Evolutionary conservation across 1,140 invertebrate genomes (phyloP).

Genomic region (Scaptomyza hsui): DNA sequence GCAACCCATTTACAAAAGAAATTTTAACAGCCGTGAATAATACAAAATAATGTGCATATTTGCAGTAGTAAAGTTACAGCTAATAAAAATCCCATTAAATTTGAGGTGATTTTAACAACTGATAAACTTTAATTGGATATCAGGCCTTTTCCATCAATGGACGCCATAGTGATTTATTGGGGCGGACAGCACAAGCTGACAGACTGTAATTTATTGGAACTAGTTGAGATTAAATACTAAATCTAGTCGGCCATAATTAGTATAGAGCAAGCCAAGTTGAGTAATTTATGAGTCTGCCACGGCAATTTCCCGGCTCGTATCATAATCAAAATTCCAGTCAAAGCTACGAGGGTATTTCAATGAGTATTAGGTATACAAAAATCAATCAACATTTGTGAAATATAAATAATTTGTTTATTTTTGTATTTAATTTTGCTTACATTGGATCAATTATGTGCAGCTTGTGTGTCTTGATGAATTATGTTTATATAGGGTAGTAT

Average conservation of each 20-base stretch:
- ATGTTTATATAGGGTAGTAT: no score
- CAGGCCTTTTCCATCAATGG: background rate
- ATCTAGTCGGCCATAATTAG: slow-evolving; percentile 24
- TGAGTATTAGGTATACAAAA: background rate
- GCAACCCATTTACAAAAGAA: no score
- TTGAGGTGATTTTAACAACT: background rate
- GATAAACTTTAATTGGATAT: background rate
- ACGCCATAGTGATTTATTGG: background rate
- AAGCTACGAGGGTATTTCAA: slow-evolving; percentile 3
- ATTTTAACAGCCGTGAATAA: no score
- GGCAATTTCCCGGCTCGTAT: slow-evolving; percentile 30
- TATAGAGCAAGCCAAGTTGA: slow-evolving; percentile 13
- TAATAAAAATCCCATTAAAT: background rate
- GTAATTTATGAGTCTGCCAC: slow-evolving; percentile 29
- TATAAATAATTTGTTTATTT: no score
- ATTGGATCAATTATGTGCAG: no score
- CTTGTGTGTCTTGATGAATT: no score
- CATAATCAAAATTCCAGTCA: slow-evolving; percentile 39
- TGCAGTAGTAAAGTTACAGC: background rate
- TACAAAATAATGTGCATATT: no score
- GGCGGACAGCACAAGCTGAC: slow-evolving; percentile 3
- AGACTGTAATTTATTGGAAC: slow-evolving; percentile 43
- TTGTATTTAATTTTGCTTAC: no score
- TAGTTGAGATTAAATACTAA: slow-evolving; percentile 43
- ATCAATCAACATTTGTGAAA: no score